Percentiles rank a stretch among this genome's conserved stretches.
These are phyloP conservation scores for Stigmatopora nigra DNA, from an alignment of 2,113 vertebrate species.

Conservation along the genomic window DNA sequence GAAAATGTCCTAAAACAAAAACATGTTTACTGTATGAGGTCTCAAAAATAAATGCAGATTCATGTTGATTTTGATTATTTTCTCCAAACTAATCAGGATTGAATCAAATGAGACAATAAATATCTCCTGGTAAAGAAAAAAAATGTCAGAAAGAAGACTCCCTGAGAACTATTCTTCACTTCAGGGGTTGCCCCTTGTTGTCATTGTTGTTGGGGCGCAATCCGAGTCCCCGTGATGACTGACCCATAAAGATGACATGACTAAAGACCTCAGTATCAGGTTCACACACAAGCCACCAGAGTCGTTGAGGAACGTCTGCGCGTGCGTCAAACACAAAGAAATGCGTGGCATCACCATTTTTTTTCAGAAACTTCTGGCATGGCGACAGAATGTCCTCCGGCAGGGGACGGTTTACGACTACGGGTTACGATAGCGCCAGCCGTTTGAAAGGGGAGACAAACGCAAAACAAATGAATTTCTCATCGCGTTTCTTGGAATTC, in stretches of 20 bases:
- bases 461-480: conserved; percentile 2
- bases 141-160: too few species aligned
- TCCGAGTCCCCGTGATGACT: conserved; percentile 17
- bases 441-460: not conserved
- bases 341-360: not conserved
- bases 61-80: too few species aligned
- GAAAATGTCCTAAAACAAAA: too few species aligned
- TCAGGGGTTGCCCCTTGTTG: not conserved
- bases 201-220: conserved; percentile 11
- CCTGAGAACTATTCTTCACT: not conserved
- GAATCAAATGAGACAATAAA: too few species aligned
- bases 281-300: conserved; percentile 29
- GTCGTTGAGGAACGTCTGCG: conserved; percentile 15
- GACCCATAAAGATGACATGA: conserved; percentile 50
- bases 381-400: not conserved
- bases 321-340: conserved; percentile 6
- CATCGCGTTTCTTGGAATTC: conserved; percentile 7
- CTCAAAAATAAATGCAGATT: too few species aligned
- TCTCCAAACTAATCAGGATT: too few species aligned
- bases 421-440: not conserved
- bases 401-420: not conserved
- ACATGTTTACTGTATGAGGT: too few species aligned
- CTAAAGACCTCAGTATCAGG: conserved; percentile 30
- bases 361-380: not conserved
- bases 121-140: too few species aligned